Percentiles rank a stretch among this genome's conserved stretches.
Conservation (phyloP, 2,888 invertebrate genomes). For the Leucophora obtusa region DNA sequence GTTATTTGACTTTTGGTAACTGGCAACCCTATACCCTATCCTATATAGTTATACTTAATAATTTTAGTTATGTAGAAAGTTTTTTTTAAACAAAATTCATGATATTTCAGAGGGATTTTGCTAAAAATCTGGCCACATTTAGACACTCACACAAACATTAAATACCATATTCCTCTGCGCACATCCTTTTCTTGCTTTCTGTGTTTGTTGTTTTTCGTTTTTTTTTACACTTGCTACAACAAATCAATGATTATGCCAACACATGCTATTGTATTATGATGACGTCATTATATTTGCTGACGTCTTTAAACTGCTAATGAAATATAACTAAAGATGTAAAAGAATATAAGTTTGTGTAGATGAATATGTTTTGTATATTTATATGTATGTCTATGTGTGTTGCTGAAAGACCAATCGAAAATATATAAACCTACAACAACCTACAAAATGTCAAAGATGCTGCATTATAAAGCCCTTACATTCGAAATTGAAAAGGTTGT, state of each 20-base stretch:
- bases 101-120: no score
- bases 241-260: slow-evolving; percentile 52
- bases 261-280: slow-evolving; percentile 50
- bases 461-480: slow-evolving; percentile 34
- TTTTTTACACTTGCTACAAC: slow-evolving; percentile 21
- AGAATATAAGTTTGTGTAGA: not conserved
- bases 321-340: slow-evolving; percentile 42
- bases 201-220: not conserved
- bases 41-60: no score
- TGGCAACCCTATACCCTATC: no score
- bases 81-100: no score
- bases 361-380: slow-evolving; percentile 7
- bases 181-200: not conserved
- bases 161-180: slow-evolving; percentile 18
- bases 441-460: slow-evolving; percentile 53
- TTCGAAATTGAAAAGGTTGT: not conserved
- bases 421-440: slow-evolving; percentile 40
- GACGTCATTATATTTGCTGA: slow-evolving; percentile 64
- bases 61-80: no score
- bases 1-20: no score
- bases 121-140: not conserved
- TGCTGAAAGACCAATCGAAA: slow-evolving; percentile 19
- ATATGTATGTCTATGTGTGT: not conserved
- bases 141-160: not conserved
- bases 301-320: slow-evolving; percentile 60